Evolutionary conservation across 2,113 vertebrate genomes (phyloP).

Genomic region (Emydura subglobosa): DNA sequence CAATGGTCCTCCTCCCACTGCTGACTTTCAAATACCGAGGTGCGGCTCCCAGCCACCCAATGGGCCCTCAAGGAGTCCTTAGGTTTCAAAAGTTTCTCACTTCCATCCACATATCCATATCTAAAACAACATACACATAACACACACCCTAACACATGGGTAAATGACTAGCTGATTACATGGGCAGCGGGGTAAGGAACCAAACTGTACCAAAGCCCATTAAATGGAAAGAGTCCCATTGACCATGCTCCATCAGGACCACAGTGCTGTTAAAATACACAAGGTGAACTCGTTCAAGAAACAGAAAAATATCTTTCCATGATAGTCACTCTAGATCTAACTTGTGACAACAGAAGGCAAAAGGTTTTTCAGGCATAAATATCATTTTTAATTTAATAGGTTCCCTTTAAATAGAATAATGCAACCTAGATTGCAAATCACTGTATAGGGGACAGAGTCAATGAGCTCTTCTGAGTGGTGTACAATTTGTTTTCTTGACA

Average conservation of each 20-base stretch:
- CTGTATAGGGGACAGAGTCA: background rate
- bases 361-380: background rate
- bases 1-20: background rate
- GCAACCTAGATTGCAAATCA: background rate
- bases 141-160: background rate
- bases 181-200: too few relatives aligned
- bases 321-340: background rate
- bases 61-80: background rate
- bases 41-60: background rate
- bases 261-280: background rate
- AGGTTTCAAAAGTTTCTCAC: background rate
- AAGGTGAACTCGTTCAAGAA: background rate
- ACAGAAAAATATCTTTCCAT: background rate
- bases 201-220: background rate
- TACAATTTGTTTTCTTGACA: background rate
- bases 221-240: background rate
- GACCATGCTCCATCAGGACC: background rate
- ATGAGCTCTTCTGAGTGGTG: background rate
- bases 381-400: background rate
- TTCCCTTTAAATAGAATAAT: background rate
- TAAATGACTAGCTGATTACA: background rate
- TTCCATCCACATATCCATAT: background rate
- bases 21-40: background rate
- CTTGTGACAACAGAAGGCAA: background rate
- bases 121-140: background rate